Base-by-base conservation (phyloP, 2,797 vertebrate genomes). In the Cynodonichthys magdalenae region DNA sequence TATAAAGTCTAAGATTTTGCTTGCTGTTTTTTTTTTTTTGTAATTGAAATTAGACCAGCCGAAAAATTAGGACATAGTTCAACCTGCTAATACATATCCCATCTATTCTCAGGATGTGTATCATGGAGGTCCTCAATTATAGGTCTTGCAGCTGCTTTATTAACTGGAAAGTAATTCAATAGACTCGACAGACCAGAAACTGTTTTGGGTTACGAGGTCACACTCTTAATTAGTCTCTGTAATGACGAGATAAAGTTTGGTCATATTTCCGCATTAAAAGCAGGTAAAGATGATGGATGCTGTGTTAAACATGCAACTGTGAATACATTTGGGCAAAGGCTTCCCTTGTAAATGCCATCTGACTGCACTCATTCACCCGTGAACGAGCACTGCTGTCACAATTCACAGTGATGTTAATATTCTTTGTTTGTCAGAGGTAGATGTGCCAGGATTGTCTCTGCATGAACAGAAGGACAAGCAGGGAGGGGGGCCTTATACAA, bases 1-100 rank as follows among this genome's bases (percentile, higher is more conserved):
- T 74, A 69, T 76, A 80, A 92, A 90, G 79, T 83, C 81, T 77
- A 68, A 80, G 60, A 82, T 82, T 81, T 60, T 74, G 74, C 67
- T 53, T 49, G 12, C 51, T 63, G 67, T 57, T 57, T 53, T 69
- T 63, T 56, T 70, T 79, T 81, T 81, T 61, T 15, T 41, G 24
- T 18, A 15, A 27, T 82, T 74, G 80, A 77, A 88, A 88, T 73
- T 79, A 72, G 82, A 69, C 54, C 59, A 84, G 75, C 64, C 5
- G 53, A 49, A 84, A 82, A 89, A 85, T 59, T 81, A 74, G 87
- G 82, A 93, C 83, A 84, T 72, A 66, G 69, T 84, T 88, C 81
- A 89, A 81, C 83, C 78, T 87, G 80, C 53, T 87, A 84, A 89
- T 87, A 89, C 76, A 67, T 61, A 71, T 75, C 69, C 66, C 63